These are phyloP conservation scores for Cactoblastis cactorum DNA, from an alignment of 2,888 invertebrate species.

Conservation along the genomic window DNA sequence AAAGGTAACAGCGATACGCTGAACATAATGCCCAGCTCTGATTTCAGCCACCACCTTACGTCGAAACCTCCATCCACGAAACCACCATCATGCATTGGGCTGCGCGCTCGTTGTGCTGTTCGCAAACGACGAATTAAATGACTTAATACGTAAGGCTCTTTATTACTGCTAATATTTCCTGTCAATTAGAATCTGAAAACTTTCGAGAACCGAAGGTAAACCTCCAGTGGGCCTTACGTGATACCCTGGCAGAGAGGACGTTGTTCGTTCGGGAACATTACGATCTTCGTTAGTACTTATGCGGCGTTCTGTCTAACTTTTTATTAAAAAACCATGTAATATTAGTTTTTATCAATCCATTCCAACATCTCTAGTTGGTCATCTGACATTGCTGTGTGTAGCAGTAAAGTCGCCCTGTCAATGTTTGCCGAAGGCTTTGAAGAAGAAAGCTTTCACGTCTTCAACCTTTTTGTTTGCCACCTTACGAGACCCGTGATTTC, in stretches of 20 bases:
- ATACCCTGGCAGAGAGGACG: neutral
- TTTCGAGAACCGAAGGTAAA: too few species aligned
- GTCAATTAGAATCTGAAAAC: neutral
- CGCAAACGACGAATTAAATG: too few species aligned
- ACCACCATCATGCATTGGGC: neutral
- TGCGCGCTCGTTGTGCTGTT: too few species aligned
- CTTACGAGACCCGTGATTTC: slow-evolving; percentile 38
- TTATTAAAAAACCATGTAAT: too few species aligned
- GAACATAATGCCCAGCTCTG: too few species aligned
- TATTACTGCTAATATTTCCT: neutral
- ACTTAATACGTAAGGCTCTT: neutral
- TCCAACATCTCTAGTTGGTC: too few species aligned
- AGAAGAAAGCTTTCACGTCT: slow-evolving; percentile 55
- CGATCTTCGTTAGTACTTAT: neutral
- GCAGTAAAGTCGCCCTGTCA: slow-evolving; percentile 40
- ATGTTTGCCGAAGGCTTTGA: slow-evolving; percentile 57
- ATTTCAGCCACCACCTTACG: too few species aligned
- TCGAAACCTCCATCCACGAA: too few species aligned
- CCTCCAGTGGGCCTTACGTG: neutral
- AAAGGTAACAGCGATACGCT: too few species aligned
- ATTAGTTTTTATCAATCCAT: too few species aligned
- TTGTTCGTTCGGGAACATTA: neutral
- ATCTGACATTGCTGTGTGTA: slow-evolving; percentile 24
- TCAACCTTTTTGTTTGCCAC: slow-evolving; percentile 54
- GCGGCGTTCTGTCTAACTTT: too few species aligned